Conservation (phyloP, 2,797 vertebrate species). For the Tinamus major region DNA sequence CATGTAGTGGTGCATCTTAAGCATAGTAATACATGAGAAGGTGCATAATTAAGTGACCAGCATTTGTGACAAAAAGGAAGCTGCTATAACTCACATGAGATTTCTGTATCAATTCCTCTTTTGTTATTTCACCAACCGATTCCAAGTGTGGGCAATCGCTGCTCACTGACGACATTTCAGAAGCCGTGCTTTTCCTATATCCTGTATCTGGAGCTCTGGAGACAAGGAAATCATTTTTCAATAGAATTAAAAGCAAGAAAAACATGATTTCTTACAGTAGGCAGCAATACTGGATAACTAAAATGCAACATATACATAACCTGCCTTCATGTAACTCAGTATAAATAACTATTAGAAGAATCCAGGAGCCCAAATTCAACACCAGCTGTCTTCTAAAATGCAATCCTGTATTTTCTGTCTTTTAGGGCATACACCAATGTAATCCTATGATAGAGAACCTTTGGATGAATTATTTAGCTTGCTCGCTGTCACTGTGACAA, state of each 20-base stretch:
- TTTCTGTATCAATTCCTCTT: slow-evolving; percentile 97
- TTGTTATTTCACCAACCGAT: slow-evolving; percentile 97
- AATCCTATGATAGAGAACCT: neutral
- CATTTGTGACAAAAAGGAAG: neutral
- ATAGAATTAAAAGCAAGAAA: slow-evolving; percentile 18
- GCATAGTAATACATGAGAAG: neutral
- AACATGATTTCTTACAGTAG: neutral
- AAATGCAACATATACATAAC: neutral
- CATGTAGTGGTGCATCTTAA: neutral
- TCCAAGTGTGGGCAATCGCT: slow-evolving; percentile 93
- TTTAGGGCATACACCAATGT: neutral
- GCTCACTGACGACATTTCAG: slow-evolving; percentile 85
- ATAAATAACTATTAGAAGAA: neutral
- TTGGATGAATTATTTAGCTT: neutral
- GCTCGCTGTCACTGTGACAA: neutral
- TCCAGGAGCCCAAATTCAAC: neutral
- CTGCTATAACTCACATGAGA: slow-evolving; percentile 89
- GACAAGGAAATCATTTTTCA: slow-evolving; percentile 39
- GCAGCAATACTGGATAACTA: neutral
- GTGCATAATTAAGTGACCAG: neutral
- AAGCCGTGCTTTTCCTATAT: slow-evolving; percentile 44
- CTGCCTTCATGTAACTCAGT: neutral
- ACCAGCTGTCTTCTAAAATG: neutral
- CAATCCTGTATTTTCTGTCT: neutral
- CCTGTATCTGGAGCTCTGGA: slow-evolving; percentile 13